Evolutionary conservation across 2,888 invertebrate genomes (phyloP), one percentile per base, ranked within the genome.

Genomic region (Cryptocheilus praepositus): DNA sequence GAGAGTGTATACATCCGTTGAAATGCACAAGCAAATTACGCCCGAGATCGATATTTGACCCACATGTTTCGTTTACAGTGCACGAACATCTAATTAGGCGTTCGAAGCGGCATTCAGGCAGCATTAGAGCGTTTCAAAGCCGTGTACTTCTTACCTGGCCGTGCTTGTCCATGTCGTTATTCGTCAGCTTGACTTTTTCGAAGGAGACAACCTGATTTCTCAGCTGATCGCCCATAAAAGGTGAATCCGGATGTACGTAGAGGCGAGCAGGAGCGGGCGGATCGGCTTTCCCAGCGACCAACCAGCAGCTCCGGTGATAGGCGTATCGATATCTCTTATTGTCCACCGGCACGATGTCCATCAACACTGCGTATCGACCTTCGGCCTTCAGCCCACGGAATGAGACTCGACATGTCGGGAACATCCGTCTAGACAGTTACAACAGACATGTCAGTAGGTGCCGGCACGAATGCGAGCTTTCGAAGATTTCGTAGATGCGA

Each of bases 101-200:
- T 18, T 18, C 49, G 49, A 18, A 18, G 16, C 16, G 16, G 49
- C 49, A 49, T 49, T 49, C 49, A 13, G 7, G 49, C 49, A 16
- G 49, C 49, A 36, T 36, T 36, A 36, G 36, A 49, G 49, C 49
- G 49, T 49, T 49, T 18, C 18, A 13, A 49, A 49, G 18, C 36
- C 36, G 36, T 36, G 36, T 36, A 36, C n/a, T 60, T 66, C 91
- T 91, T 87, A 94, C 94, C 90, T 94, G 94, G 81, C 94, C 94
- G 78, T 93, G 92, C 84, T 93, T 93, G 87, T 94, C 94, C 92
- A 95, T 92, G 89, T 95, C 95, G 89, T 95, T 95, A 89, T 95
- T 95, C 81, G 95, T 95, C 68, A 95, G 91, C 86, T 95, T 95
- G 82, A 95, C 93, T 89, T 95, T 95, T 88, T 95, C 95, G 89